Conservation (phyloP, 2,797 vertebrate species). For the Natrix natrix region DNA sequence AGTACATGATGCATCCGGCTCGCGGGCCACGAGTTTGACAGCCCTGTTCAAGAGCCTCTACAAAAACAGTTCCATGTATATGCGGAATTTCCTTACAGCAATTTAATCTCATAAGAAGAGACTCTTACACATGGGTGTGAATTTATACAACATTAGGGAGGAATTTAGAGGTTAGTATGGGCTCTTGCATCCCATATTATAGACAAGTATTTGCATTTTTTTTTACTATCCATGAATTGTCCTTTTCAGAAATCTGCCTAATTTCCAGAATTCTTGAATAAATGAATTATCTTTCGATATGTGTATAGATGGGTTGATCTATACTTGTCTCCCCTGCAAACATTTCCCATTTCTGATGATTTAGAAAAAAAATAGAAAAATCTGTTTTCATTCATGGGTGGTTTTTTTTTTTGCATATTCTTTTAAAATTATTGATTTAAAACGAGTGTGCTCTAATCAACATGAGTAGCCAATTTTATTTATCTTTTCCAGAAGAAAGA, state of each 20-base stretch:
- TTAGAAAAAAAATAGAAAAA: background rate
- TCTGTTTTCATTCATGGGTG: background rate
- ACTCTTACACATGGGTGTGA: background rate
- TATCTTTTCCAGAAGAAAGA: background rate
- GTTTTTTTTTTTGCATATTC: background rate
- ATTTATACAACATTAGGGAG: background rate
- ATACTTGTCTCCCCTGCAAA: background rate
- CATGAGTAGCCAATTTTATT: constrained; percentile 12
- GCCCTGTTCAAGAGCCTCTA: background rate
- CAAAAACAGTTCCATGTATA: background rate
- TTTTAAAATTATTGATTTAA: background rate
- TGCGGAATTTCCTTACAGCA: background rate
- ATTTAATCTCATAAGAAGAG: background rate
- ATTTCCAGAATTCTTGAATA: background rate
- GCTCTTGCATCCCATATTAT: background rate
- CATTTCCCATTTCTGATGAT: background rate
- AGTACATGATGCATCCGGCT: background rate
- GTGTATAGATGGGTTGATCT: background rate
- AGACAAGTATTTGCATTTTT: background rate
- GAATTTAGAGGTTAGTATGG: background rate
- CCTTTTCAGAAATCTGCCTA: background rate
- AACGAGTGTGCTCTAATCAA: background rate
- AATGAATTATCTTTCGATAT: background rate
- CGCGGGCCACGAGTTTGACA: fast-evolving
- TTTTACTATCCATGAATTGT: background rate